phyloP scores from a whole-genome alignment of 2,113 vertebrate genomes.

The Rhinolophus sinicus region DNA sequence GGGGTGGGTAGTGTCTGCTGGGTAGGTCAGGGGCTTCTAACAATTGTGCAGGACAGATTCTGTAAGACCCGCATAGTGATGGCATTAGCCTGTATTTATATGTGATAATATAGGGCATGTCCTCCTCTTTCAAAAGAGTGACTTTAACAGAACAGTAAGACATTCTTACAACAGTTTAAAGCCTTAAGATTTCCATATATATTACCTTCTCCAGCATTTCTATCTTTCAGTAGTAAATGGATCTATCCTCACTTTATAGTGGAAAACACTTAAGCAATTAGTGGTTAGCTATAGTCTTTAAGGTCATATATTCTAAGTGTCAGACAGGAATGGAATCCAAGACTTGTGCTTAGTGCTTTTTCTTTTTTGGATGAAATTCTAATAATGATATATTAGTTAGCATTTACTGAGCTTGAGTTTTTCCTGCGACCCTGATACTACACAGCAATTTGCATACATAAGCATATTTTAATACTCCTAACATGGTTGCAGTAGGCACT shows the following conservation, averaged over 20 bases:
- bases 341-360: not conserved
- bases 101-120: not conserved
- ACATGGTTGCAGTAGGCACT: not conserved
- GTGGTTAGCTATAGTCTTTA: not conserved
- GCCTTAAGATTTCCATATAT: not conserved
- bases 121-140: not conserved
- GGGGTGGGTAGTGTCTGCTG: not conserved
- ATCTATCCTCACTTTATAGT: not conserved
- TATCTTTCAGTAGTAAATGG: not conserved
- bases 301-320: not conserved
- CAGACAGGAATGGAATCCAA: not conserved
- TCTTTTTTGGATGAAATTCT: not conserved
- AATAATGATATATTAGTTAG: not conserved
- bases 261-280: not conserved
- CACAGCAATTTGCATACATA: not conserved
- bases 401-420: not conserved
- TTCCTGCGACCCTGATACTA: not conserved
- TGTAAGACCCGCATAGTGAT: rapidly evolving
- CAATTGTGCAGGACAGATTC: not conserved
- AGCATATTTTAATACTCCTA: not conserved
- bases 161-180: not conserved
- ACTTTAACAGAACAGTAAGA: not conserved
- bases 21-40: not conserved
- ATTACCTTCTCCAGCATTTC: too few relatives aligned
- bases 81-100: not conserved